These are phyloP conservation scores for Rousettus madagascariensis DNA, from an alignment of 2,797 vertebrate species.

Conservation along the genomic window DNA sequence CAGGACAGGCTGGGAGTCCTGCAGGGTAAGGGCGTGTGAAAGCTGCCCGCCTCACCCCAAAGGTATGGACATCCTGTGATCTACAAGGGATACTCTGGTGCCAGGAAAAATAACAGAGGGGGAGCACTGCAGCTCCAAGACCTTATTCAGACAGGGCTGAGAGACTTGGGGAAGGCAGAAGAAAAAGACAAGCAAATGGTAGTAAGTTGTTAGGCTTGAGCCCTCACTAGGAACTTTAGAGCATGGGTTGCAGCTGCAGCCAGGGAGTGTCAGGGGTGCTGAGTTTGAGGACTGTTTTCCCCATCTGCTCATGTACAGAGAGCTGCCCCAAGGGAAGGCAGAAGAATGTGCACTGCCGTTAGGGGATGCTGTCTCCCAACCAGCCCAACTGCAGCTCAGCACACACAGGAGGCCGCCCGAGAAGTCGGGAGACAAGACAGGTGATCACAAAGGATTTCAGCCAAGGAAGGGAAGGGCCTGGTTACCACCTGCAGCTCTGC, in stretches of 20 bases:
- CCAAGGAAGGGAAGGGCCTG: not conserved
- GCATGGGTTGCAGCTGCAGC: not conserved
- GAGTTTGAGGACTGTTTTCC: not conserved
- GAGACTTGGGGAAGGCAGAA: not conserved
- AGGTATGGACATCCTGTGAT: not conserved
- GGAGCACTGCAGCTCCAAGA: not conserved
- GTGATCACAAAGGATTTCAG: not conserved
- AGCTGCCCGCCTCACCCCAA: not conserved
- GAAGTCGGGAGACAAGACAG: not conserved
- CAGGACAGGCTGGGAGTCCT: not conserved
- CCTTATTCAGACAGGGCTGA: not conserved
- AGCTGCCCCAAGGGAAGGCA: not conserved
- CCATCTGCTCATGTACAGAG: not conserved
- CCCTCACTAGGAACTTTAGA: not conserved
- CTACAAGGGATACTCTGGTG: not conserved
- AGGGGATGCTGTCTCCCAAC: not conserved
- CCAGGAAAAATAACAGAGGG: not conserved
- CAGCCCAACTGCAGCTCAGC: not conserved
- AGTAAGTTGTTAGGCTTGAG: not conserved
- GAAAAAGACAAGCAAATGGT: not conserved
- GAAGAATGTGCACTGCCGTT: not conserved
- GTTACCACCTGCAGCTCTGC: not conserved
- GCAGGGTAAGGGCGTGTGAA: not conserved
- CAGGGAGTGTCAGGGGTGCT: not conserved
- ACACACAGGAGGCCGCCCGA: not conserved